phyloP scores from a whole-genome alignment of 2,888 invertebrate genomes.

The Sphinx pinastri region DNA sequence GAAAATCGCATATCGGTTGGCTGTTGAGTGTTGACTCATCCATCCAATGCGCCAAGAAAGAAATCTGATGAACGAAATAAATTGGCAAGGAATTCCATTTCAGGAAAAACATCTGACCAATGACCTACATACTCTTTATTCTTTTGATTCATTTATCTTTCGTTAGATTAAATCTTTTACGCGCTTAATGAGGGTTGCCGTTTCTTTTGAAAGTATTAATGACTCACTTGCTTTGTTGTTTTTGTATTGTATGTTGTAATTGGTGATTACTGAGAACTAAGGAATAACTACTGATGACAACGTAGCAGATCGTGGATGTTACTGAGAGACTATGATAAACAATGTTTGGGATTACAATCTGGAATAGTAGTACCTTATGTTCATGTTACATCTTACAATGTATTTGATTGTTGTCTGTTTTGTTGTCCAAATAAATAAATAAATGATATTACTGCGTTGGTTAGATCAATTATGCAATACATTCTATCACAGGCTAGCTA shows the following conservation, averaged over 20 bases:
- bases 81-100: conserved; percentile 1
- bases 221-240: not conserved
- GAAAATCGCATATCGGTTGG: not conserved
- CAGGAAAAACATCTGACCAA: not conserved
- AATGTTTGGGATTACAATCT: too few species aligned
- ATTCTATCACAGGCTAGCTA: too few species aligned
- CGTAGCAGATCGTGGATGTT: not conserved
- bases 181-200: not conserved
- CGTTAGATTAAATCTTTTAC: not conserved
- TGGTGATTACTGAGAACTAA: not conserved
- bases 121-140: not conserved
- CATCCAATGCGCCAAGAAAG: not conserved
- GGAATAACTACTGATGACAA: not conserved
- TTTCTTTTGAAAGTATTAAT: not conserved
- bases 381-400: too few species aligned
- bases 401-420: too few species aligned
- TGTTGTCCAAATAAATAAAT: too few species aligned
- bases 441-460: too few species aligned
- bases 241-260: too few species aligned
- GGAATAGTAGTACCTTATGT: too few species aligned
- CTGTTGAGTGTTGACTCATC: not conserved
- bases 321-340: too few species aligned
- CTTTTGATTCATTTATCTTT: not conserved
- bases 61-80: not conserved
- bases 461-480: too few species aligned